Evolutionary conservation across 2,113 vertebrate genomes (phyloP), one percentile per base, ranked within the genome.

Genomic region (Pygoscelis adeliae): DNA sequence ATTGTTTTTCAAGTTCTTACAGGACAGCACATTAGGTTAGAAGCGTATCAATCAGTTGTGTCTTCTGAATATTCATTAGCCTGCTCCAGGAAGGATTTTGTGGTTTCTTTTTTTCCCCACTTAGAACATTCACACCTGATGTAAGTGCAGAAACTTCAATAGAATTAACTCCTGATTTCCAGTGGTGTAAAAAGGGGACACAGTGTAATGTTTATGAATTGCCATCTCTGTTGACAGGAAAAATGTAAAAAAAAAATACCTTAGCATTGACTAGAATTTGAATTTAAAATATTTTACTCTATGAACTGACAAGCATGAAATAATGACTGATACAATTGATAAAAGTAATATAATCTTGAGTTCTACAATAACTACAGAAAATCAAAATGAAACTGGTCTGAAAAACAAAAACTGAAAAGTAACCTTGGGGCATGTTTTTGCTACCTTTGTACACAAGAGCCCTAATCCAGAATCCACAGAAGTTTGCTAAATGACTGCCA

Each of bases 21-120:
- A 97, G 95, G 90, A 97, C 95, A 88, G 82, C 74, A 93, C 82
- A 96, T 94, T 94, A 96, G 93, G 72, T 92, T 95, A 96, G 93
- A 81, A 90, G 93, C 83, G 93, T 95, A 92, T 95, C 96, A 97
- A 97, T 96, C 62, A 92, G n/a, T 70, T 93, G 50, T 89, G 59
- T 65, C 90, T 90, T 79, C 55, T 97, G 85, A 94, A 94, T 97
- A 96, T 96, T 95, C 85, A 93, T 94, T 88, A 96, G 32, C 7
- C 53, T 78, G 25, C 53, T 83, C 44, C 76, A 93, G 62, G 85
- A 96, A 86, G 49, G 63, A 80, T 93, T 88, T 91, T 88, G 55
- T 80, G 58, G 56, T 10, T 25, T 65, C 76, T 79, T 87, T 81
- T 23, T 27, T 46, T 84, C 56, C 38, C 83, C 32, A 67, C 63